phyloP scores from a whole-genome alignment of 2,888 invertebrate species.

The Heliconius sara region DNA sequence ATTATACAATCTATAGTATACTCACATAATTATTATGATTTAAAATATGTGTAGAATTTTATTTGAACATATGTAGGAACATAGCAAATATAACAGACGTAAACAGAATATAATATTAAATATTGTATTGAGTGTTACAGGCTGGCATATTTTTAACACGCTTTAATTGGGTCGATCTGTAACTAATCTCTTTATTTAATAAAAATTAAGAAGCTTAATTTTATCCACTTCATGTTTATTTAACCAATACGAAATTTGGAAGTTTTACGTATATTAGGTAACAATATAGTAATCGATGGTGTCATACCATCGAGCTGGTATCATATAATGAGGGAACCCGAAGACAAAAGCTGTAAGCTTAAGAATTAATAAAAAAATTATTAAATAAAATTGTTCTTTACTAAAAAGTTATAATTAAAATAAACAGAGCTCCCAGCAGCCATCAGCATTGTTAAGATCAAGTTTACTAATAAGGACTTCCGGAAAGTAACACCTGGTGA shows the following conservation, averaged over 20 bases:
- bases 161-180: too few relatives aligned
- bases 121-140: not conserved
- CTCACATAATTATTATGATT: not conserved
- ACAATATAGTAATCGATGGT: not conserved
- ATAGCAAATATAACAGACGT: too few relatives aligned
- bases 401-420: not conserved
- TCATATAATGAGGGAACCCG: too few relatives aligned
- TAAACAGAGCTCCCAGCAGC: constrained; percentile 1
- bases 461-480: constrained; percentile 47
- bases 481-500: constrained; percentile 49
- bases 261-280: not conserved
- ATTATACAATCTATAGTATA: not conserved
- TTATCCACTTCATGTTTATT: not conserved
- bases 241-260: not conserved
- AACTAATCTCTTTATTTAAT: not conserved
- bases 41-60: not conserved
- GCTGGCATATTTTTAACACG: not conserved
- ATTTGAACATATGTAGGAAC: not conserved
- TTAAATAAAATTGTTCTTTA: not conserved
- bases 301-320: not conserved
- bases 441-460: constrained; percentile 33
- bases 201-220: not conserved
- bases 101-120: not conserved
- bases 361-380: not conserved
- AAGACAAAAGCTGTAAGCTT: not conserved